These are phyloP conservation scores for Synergus umbraculus DNA, from an alignment of 2,888 invertebrate species.

Conservation along the genomic window DNA sequence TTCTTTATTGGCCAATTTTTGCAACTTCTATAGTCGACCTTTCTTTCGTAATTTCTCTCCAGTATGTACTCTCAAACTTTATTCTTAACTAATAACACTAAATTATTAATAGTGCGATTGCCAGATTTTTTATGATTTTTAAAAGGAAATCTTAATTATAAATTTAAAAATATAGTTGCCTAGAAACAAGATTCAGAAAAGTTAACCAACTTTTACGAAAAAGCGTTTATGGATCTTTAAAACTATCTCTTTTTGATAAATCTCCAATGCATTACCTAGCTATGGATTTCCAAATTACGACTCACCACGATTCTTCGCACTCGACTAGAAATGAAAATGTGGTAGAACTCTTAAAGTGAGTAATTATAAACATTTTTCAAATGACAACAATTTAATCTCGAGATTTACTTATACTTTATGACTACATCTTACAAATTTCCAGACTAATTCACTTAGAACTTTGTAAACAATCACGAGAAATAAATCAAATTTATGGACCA, in stretches of 20 bases:
- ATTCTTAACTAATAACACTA: no score
- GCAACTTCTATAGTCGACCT: neutral
- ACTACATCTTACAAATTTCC: neutral
- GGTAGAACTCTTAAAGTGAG: neutral
- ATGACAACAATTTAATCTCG: neutral
- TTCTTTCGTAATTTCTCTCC: neutral
- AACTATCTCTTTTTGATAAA: neutral
- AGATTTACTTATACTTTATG: neutral
- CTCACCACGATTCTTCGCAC: neutral
- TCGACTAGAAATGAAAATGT: neutral
- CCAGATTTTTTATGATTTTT: no score
- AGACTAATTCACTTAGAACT: slow-evolving; percentile 61
- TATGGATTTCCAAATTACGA: neutral
- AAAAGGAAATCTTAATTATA: neutral
- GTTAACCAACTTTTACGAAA: neutral
- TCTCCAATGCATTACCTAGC: neutral
- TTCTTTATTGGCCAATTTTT: neutral
- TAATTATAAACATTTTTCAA: neutral
- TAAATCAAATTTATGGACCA: slow-evolving; percentile 48
- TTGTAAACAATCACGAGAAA: slow-evolving; percentile 48
- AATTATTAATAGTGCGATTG: no score
- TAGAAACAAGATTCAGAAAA: neutral
- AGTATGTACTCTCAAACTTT: neutral
- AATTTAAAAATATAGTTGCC: neutral
- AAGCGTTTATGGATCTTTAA: neutral